Percentiles rank a stretch among this genome's conserved stretches.
Conservation (phyloP, 1,140 invertebrate species). For the Drosophila truncata region DNA sequence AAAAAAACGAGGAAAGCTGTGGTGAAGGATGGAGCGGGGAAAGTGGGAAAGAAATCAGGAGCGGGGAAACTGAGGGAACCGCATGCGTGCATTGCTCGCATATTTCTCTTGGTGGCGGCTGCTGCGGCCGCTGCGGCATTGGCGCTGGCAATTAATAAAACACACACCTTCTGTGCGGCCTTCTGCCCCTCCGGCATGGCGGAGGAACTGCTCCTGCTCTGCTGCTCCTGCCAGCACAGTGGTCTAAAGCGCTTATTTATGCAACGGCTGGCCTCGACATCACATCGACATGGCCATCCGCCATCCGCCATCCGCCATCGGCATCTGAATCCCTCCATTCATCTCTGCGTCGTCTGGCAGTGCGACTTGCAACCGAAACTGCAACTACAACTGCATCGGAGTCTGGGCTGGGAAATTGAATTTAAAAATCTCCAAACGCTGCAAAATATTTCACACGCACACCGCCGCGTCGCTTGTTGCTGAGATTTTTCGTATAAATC, state of each 20-base stretch:
- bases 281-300: constrained; percentile 35
- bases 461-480: constrained; percentile 36
- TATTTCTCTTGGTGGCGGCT: constrained; percentile 65
- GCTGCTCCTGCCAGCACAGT: constrained; percentile 59
- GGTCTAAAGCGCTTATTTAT: constrained; percentile 77
- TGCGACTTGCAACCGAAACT: constrained; percentile 2
- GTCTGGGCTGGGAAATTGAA: constrained; percentile 57
- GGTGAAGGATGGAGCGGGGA: neutral
- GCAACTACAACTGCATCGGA: constrained; percentile 1
- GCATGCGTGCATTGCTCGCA: constrained; percentile 76
- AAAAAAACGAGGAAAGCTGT: neutral
- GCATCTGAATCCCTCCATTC: constrained; percentile 13
- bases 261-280: constrained; percentile 58
- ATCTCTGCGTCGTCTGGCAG: constrained; percentile 15
- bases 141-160: constrained; percentile 80
- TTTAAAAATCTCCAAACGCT: constrained; percentile 74
- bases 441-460: constrained; percentile 77
- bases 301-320: constrained; percentile 6
- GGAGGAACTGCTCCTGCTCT: neutral
- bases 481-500: constrained; percentile 78
- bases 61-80: constrained; percentile 41
- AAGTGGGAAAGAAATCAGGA: neutral
- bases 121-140: constrained; percentile 58
- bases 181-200: constrained; percentile 4
- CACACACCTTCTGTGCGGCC: constrained; percentile 75